These are phyloP conservation scores for Euspilapteryx auroguttella DNA, from an alignment of 2,888 invertebrate genomes.

Conservation along the genomic window DNA sequence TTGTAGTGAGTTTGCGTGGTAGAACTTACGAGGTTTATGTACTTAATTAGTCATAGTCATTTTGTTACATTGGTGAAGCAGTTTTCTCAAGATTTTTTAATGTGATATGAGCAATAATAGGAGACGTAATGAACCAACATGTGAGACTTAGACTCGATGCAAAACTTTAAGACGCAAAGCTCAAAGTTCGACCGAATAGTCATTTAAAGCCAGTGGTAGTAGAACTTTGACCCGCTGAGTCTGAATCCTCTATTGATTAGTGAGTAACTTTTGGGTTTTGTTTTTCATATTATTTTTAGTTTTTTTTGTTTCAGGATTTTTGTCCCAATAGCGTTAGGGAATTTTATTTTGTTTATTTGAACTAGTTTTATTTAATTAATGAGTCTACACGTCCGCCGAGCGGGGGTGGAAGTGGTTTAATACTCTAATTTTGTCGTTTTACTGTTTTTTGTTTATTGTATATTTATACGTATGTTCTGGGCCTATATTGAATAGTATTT, in stretches of 20 bases:
- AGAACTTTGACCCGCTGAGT: conserved; percentile 37
- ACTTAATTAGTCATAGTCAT: conserved; percentile 57
- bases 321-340: conserved; percentile 62
- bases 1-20: conserved; percentile 2
- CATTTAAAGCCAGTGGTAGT: conserved; percentile 27
- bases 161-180: conserved; percentile 18
- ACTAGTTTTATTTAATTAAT: conserved; percentile 31
- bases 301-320: conserved; percentile 61
- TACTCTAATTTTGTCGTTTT: conserved; percentile 55
- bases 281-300: conserved; percentile 61
- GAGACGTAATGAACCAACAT: conserved; percentile 36
- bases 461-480: conserved; percentile 32
- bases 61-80: conserved; percentile 45
- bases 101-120: conserved; percentile 59
- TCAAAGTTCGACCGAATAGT: conserved; percentile 1
- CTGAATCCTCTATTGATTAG: conserved; percentile 58
- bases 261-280: conserved; percentile 57
- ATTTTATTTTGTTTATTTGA: conserved; percentile 58
- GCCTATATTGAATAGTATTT: conserved; percentile 59
- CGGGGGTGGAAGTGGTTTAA: conserved; percentile 48
- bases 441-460: conserved; percentile 42
- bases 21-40: conserved; percentile 24
- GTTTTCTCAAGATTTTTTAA: conserved; percentile 31
- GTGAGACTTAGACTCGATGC: conserved; percentile 27
- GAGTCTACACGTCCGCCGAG: conserved; percentile 46